Conservation (phyloP, 1,140 invertebrate species). For the Nomia melanderi region DNA sequence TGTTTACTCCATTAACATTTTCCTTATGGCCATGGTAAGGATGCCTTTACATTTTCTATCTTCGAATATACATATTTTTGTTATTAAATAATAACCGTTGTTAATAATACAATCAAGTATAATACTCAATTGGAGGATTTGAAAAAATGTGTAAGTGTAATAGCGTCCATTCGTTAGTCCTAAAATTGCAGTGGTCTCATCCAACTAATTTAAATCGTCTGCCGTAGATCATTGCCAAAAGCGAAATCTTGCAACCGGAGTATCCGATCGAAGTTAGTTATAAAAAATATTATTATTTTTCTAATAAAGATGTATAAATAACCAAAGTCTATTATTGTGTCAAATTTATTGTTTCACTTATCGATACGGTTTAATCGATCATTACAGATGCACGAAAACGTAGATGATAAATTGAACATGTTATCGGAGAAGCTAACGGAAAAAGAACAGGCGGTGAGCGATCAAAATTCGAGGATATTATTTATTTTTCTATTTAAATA, state of each 20-base stretch:
- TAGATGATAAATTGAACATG: constrained; percentile 16
- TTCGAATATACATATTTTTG: neutral
- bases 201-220: neutral
- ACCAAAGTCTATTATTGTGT: neutral
- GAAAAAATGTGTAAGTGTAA: constrained; percentile 61
- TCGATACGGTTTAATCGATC: neutral
- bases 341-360: neutral
- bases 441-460: constrained; percentile 28
- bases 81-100: constrained; percentile 42
- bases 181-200: neutral
- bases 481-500: neutral
- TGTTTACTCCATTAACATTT: constrained; percentile 56
- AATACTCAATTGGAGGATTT: constrained; percentile 57
- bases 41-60: constrained; percentile 14
- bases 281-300: neutral
- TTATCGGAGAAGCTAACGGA: constrained; percentile 34
- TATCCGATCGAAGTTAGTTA: constrained; percentile 18
- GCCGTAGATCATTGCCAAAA: neutral
- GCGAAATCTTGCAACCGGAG: neutral
- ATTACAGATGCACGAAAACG: constrained; percentile 16
- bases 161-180: neutral
- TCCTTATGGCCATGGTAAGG: constrained; percentile 66
- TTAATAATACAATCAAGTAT: constrained; percentile 48
- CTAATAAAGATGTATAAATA: neutral
- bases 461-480: neutral